Evolutionary conservation across 2,797 vertebrate genomes (phyloP).

Genomic region (Triplophysa bombifrons): DNA sequence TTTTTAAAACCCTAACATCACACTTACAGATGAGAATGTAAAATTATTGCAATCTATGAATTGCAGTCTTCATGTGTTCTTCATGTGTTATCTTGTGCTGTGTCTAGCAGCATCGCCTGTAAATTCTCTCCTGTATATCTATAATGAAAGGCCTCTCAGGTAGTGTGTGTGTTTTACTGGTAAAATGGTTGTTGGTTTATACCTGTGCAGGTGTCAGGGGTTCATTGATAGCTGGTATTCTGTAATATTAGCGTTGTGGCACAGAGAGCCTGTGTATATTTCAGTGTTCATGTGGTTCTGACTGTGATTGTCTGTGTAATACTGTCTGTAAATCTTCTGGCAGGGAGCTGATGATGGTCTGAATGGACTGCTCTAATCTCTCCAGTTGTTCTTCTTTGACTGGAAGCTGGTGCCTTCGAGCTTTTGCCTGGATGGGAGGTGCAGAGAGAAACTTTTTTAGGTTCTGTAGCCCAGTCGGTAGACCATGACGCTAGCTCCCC

Average conservation of each 20-base stretch:
- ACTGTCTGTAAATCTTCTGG: slow-evolving; percentile 85
- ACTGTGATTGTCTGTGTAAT: slow-evolving; percentile 74
- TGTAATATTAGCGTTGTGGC: background rate
- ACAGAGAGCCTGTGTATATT: slow-evolving; percentile 14
- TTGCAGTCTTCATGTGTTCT: slow-evolving; percentile 9
- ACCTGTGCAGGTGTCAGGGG: slow-evolving; percentile 2
- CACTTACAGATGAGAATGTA: background rate
- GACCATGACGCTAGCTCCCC: background rate
- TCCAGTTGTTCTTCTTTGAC: slow-evolving; percentile 80
- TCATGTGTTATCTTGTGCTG: slow-evolving; percentile 4
- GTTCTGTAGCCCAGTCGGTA: background rate
- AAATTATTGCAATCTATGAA: slow-evolving; percentile 1
- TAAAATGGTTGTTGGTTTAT: background rate
- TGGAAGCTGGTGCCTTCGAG: slow-evolving; percentile 80
- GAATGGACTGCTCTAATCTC: slow-evolving; percentile 74
- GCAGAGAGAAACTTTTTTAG: background rate
- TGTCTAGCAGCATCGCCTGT: background rate
- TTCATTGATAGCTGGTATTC: slow-evolving; percentile 29
- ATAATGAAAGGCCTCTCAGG: slow-evolving; percentile 29
- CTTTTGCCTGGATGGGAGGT: slow-evolving; percentile 73
- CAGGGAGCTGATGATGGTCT: slow-evolving; percentile 76
- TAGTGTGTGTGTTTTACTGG: slow-evolving; percentile 19
- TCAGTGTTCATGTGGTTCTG: slow-evolving; percentile 64
- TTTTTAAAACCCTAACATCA: background rate
- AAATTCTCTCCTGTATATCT: slow-evolving; percentile 20